phyloP scores from a whole-genome alignment of 2,113 vertebrate genomes.

The Macrotus californicus region DNA sequence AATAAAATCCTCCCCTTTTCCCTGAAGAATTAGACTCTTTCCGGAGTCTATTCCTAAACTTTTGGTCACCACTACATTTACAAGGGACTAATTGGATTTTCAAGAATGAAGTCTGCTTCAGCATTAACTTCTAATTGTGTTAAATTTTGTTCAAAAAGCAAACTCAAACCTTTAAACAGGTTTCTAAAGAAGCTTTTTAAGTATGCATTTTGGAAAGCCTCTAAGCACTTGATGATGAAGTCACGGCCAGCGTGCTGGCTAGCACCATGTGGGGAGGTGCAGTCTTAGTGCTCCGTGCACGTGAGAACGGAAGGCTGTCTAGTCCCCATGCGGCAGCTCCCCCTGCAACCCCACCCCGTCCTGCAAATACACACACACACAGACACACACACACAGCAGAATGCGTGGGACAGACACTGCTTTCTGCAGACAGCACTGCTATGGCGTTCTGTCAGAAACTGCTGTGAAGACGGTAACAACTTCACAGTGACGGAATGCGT shows the following conservation, averaged over 20 bases:
- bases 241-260: background rate
- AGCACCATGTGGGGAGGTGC: background rate
- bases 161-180: background rate
- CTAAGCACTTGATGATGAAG: background rate
- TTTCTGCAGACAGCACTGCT: background rate
- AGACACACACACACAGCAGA: no score
- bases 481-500: background rate
- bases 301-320: no score
- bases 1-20: background rate
- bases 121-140: background rate
- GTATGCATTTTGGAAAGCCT: background rate
- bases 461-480: no score
- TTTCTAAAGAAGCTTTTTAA: background rate
- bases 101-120: background rate
- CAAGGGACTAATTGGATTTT: background rate
- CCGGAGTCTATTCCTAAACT: background rate
- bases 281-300: rapidly evolving
- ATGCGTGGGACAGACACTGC: no score
- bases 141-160: background rate
- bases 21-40: background rate
- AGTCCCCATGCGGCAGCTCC: no score
- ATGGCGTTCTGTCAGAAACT: background rate
- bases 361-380: no score
- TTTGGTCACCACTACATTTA: background rate
- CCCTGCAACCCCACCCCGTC: no score